phyloP scores from a whole-genome alignment of 2,888 invertebrate genomes.

The Azorinus chamasolen region DNA sequence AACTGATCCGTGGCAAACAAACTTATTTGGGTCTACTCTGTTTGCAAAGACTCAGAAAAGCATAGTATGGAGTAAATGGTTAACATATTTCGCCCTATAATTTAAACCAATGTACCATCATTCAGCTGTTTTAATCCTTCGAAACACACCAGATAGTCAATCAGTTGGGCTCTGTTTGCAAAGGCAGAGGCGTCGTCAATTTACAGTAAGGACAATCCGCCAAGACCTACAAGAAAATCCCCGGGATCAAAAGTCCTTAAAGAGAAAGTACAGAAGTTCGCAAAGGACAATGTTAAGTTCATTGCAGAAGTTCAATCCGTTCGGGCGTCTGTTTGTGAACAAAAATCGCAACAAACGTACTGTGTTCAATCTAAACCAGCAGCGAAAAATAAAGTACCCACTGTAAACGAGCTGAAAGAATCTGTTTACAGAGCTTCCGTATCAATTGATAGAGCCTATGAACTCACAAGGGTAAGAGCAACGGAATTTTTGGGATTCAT shows the following conservation, averaged over 20 bases:
- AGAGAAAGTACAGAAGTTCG: slow-evolving; percentile 3
- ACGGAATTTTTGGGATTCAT: slow-evolving; percentile 52
- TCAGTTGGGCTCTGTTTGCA: no score
- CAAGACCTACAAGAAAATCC: background rate
- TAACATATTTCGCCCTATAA: no score
- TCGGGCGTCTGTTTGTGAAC: background rate
- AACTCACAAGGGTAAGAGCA: slow-evolving; percentile 3
- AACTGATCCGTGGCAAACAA: no score
- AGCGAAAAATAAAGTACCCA: background rate
- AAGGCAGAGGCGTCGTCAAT: background rate
- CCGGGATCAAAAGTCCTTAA: background rate
- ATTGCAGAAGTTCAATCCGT: slow-evolving; percentile 31
- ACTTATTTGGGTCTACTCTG: no score
- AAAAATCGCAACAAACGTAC: background rate
- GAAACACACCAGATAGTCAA: no score
- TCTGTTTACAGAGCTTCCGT: no score
- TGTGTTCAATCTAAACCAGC: background rate
- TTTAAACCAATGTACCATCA: no score
- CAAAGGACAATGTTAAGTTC: slow-evolving; percentile 12
- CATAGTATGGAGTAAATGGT: no score
- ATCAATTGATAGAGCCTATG: slow-evolving; percentile 2
- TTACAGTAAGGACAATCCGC: slow-evolving; percentile 1
- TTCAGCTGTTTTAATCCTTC: no score
- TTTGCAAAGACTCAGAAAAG: no score
- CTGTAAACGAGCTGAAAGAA: background rate